Evolutionary conservation across 2,113 vertebrate genomes (phyloP).

Genomic region (Melanostigma gelatinosum): DNA sequence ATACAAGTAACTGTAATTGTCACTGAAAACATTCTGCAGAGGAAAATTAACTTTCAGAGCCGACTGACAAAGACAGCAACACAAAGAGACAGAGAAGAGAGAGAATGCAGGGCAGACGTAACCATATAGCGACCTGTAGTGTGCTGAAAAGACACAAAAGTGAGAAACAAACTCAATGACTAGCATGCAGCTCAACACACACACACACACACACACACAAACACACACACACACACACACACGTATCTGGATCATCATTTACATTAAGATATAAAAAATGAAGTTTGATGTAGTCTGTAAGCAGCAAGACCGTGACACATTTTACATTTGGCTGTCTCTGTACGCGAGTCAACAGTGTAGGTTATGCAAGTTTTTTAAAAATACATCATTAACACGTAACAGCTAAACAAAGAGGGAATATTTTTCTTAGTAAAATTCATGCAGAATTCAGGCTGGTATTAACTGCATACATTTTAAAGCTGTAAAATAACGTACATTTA

Average conservation of each 20-base stretch:
- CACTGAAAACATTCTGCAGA: constrained; percentile 11
- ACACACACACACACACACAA: constrained; percentile 8
- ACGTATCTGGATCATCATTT: neutral
- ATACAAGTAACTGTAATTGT: neutral
- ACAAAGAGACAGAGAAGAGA: constrained; percentile 37
- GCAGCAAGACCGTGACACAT: neutral
- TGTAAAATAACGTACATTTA: neutral
- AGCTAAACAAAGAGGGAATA: neutral
- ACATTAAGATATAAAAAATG: neutral
- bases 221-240: constrained; percentile 1
- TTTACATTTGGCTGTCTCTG: neutral
- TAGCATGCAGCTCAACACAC: constrained; percentile 28
- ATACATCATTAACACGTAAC: neutral
- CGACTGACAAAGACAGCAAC: constrained; percentile 8
- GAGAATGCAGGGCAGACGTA: constrained; percentile 23
- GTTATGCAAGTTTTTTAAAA: neutral
- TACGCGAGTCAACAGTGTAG: neutral
- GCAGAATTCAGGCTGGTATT: neutral
- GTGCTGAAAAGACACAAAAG: constrained; percentile 51
- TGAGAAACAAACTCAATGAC: constrained; percentile 39
- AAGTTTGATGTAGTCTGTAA: neutral
- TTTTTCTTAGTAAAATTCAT: neutral
- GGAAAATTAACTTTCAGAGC: constrained; percentile 6
- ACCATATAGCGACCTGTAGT: constrained; percentile 39
- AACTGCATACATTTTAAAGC: neutral